These are phyloP conservation scores for Chelonoidis abingdonii DNA, from an alignment of 2,113 vertebrate species.

Conservation along the genomic window DNA sequence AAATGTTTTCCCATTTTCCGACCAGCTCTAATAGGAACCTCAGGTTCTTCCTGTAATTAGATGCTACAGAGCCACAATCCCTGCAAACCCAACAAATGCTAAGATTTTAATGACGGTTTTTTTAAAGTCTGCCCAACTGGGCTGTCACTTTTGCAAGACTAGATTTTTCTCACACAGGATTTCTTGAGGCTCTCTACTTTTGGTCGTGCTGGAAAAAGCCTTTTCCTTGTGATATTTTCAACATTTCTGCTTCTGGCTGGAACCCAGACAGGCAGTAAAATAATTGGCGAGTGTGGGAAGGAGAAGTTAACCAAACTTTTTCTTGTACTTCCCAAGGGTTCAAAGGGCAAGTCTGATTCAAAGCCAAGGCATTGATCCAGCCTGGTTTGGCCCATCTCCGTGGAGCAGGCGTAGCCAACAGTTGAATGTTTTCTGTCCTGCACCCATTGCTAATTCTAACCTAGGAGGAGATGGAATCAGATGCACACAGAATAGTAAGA, in stretches of 20 bases:
- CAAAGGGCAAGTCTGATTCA: conserved; percentile 9
- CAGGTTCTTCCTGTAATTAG: background rate
- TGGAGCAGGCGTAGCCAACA: background rate
- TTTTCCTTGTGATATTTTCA: background rate
- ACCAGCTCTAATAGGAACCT: background rate
- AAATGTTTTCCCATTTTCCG: background rate
- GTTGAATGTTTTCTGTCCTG: background rate
- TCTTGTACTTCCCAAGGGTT: background rate
- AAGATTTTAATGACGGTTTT: background rate
- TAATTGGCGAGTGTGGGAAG: background rate
- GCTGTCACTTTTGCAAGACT: background rate
- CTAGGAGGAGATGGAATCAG: background rate
- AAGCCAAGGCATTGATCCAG: conserved; percentile 11
- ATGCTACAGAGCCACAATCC: background rate
- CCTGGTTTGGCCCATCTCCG: accelerated
- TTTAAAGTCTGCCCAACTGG: background rate
- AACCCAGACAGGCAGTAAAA: conserved; percentile 16
- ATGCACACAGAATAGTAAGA: background rate
- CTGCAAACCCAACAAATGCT: background rate
- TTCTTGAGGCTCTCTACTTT: background rate
- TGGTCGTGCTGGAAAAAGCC: background rate
- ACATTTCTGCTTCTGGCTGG: conserved; percentile 12
- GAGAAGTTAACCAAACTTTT: background rate
- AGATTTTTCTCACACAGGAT: background rate
- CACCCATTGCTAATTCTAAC: background rate